Evolutionary conservation across 2,113 vertebrate species (phyloP).

Genomic region (Junco hyemalis): DNA sequence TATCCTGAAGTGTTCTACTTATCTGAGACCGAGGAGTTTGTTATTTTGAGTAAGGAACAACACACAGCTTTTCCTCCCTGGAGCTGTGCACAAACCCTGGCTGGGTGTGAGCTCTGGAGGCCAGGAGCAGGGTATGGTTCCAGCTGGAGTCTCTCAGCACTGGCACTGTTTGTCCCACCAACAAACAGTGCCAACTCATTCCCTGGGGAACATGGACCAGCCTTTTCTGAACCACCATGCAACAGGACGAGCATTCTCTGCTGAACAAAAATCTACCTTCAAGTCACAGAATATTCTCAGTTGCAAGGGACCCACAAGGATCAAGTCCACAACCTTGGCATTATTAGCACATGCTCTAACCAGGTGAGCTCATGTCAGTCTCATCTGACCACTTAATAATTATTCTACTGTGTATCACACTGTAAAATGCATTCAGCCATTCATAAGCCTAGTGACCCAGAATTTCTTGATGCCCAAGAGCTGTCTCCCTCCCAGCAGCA

Average conservation of each 20-base stretch:
- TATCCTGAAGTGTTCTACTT: not conserved
- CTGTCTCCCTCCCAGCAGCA: not conserved
- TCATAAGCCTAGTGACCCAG: not conserved
- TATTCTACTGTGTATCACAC: not conserved
- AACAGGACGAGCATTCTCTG: not conserved
- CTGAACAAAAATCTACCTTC: not conserved
- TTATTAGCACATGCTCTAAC: not conserved
- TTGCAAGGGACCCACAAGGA: not conserved
- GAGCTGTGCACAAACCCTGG: not conserved
- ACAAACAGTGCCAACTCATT: not conserved
- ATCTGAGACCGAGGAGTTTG: not conserved
- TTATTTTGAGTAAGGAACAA: not conserved
- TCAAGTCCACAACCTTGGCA: not conserved
- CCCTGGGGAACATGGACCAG: not conserved
- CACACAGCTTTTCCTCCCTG: not conserved
- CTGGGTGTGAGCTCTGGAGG: not conserved
- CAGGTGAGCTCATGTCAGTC: not conserved
- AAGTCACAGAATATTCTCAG: not conserved
- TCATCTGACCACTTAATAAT: not conserved
- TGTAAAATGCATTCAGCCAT: not conserved
- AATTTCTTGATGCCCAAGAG: not conserved
- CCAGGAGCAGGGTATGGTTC: not conserved
- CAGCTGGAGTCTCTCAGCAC: not conserved
- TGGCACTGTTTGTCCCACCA: not conserved
- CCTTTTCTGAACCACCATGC: not conserved